Percentiles rank a stretch among this genome's conserved stretches.
Evolutionary conservation across 1,140 invertebrate genomes (phyloP).

Genomic region (Argopecten irradians): DNA sequence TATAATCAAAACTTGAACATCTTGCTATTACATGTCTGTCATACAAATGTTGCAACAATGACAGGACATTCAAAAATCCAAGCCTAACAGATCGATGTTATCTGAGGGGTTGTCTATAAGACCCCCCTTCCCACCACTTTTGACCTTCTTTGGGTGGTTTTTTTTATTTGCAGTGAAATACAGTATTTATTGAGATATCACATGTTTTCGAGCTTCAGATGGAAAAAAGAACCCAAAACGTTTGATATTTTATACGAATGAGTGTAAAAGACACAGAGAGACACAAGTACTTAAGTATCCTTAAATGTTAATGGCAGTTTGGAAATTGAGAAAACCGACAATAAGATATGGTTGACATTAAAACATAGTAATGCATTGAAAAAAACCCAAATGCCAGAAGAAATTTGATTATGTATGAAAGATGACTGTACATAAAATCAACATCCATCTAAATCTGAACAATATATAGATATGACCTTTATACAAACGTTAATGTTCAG

Average conservation of each 20-base stretch:
- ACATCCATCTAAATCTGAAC: background rate
- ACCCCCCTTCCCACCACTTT: too few species aligned
- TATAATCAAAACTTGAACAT: too few species aligned
- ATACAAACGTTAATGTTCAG: background rate
- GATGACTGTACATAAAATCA: background rate
- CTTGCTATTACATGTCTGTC: too few species aligned
- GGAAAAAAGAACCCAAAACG: background rate
- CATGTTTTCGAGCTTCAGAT: too few species aligned
- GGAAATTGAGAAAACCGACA: background rate
- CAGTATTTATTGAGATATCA: too few species aligned
- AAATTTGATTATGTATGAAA: background rate
- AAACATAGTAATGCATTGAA: background rate
- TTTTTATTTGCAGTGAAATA: too few species aligned
- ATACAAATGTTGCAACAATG: too few species aligned
- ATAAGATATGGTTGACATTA: background rate
- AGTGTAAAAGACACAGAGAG: background rate
- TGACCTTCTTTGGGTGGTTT: too few species aligned
- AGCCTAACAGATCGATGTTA: too few species aligned
- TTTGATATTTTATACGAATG: background rate
- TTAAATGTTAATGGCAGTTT: background rate
- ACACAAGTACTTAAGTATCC: background rate
- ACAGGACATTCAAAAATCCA: too few species aligned
- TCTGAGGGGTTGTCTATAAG: too few species aligned
- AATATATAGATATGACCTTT: background rate
- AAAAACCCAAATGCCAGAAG: background rate